These are phyloP conservation scores for Neosalanx taihuensis DNA, from an alignment of 2,797 vertebrate genomes.

Conservation along the genomic window DNA sequence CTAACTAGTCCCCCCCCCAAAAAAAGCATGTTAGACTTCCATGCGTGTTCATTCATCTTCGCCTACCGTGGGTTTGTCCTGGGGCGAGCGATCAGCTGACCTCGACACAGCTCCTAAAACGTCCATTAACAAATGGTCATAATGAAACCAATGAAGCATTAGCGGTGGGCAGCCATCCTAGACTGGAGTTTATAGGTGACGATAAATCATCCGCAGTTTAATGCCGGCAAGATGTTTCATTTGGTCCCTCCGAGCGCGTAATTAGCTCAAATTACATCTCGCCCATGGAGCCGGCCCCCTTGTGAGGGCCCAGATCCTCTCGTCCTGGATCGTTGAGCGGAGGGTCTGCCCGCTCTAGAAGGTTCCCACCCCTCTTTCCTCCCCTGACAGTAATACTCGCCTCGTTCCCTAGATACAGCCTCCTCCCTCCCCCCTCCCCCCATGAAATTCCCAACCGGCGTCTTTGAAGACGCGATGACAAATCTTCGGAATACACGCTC, in stretches of 20 bases:
- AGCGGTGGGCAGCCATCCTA: slow-evolving; percentile 41
- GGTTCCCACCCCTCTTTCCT: no score
- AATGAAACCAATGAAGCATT: slow-evolving; percentile 53
- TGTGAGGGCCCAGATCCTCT: slow-evolving; percentile 39
- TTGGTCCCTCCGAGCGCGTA: slow-evolving; percentile 49
- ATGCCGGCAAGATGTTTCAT: slow-evolving; percentile 58
- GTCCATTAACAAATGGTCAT: slow-evolving; percentile 51
- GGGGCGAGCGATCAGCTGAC: slow-evolving; percentile 16
- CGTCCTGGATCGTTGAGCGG: slow-evolving; percentile 37
- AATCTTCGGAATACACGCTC: slow-evolving; percentile 55
- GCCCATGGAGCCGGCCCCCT: slow-evolving; percentile 31
- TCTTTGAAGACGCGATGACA: slow-evolving; percentile 67
- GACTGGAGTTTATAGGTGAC: slow-evolving; percentile 54
- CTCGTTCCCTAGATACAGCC: slow-evolving; percentile 56
- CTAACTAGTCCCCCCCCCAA: neutral
- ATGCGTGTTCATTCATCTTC: slow-evolving; percentile 23
- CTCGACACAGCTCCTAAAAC: slow-evolving; percentile 19
- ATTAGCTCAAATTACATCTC: slow-evolving; percentile 60
- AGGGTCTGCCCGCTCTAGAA: no score
- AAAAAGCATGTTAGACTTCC: slow-evolving; percentile 23
- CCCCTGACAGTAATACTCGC: no score
- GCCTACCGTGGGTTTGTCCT: slow-evolving; percentile 26
- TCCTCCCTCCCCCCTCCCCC: slow-evolving; percentile 25
- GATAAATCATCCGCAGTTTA: slow-evolving; percentile 66
- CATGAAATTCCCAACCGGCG: no score